Percentiles rank a stretch among this genome's conserved stretches.
Conservation (phyloP, 2,797 vertebrate species). For the Iguana delicatissima region DNA sequence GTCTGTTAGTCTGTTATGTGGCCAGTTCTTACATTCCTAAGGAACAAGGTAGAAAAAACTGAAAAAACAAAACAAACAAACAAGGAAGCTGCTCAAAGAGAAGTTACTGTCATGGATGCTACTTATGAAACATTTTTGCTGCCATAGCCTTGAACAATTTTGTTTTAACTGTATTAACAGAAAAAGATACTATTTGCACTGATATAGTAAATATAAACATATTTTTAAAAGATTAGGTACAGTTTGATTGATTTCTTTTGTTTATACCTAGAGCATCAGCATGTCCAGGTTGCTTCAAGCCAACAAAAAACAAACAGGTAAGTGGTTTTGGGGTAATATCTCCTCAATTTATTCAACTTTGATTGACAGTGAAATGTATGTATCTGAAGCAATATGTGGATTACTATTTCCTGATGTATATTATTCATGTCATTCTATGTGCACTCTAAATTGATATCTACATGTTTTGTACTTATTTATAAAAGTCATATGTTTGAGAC, state of each 20-base stretch:
- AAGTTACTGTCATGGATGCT: not conserved
- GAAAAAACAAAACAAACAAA: not conserved
- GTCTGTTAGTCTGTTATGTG: not conserved
- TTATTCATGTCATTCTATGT: not conserved
- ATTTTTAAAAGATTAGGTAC: conserved; percentile 19
- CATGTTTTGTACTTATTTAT: too few relatives aligned
- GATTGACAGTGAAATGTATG: not conserved
- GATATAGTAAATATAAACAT: not conserved
- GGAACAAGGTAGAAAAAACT: not conserved
- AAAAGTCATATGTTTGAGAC: not conserved
- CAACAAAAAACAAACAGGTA: conserved; percentile 95
- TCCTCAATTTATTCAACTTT: not conserved
- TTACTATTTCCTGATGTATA: not conserved
- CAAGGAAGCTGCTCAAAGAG: not conserved
- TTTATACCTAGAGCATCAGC: conserved; percentile 82
- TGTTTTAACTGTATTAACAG: not conserved
- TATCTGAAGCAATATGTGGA: conserved; percentile 4
- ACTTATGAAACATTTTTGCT: not conserved
- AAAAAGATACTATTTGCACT: not conserved
- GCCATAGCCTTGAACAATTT: not conserved
- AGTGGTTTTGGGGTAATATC: conserved; percentile 43
- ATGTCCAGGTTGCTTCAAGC: conserved; percentile 93
- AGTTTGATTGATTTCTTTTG: conserved; percentile 56
- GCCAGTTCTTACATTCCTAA: not conserved
- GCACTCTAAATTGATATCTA: not conserved